Base-by-base conservation (phyloP, 2,888 invertebrate species). In the Venusia cambrica region DNA sequence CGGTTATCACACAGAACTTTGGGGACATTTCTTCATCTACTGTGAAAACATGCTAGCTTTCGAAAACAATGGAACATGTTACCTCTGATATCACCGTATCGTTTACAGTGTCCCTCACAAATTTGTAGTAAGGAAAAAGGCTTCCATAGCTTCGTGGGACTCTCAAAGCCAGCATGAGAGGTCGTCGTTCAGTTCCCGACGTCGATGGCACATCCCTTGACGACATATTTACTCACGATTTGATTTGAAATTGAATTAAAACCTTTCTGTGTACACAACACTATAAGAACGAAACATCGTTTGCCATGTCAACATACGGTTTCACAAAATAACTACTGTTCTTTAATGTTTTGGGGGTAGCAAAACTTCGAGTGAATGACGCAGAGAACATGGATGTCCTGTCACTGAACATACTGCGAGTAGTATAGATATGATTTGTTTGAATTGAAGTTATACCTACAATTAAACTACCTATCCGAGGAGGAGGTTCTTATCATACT, bases 131-230 rank as follows among this genome's bases (percentile, higher is more conserved):
- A 0, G 90, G 89, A 45, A 91, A 88, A 22, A 91, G 66, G 27
- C 91, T 90, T 20, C 91, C 91, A 64, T 91, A 91, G 53, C 88
- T 90, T 41, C 88, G 79, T 1, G 90, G 89, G 2, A 87, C 68
- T 39, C 73, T 65, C 14, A 78, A 53, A 1, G 77, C 59, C 18
- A 81, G 52, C 55, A 87, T 72, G 17, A 88, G 73, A 9, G 83
- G 83, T 31, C 73, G 70, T 44, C 76, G 67, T 60, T 87, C 85
- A 50, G 66, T 62, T 47, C 62, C 45, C 44, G 69, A 52, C 41
- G 68, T 42, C 32, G 71, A 62, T 40, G 70, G 55, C 55, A 57
- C 57, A 34, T 65, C 63, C 47, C 57, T 47, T 59, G 63, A 52
- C 54, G 69, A 66, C 70, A 71, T 70, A 48, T 39, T 44, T 56